Base-by-base conservation (phyloP, 2,797 vertebrate species). In the Gadopsis bispinosus region DNA sequence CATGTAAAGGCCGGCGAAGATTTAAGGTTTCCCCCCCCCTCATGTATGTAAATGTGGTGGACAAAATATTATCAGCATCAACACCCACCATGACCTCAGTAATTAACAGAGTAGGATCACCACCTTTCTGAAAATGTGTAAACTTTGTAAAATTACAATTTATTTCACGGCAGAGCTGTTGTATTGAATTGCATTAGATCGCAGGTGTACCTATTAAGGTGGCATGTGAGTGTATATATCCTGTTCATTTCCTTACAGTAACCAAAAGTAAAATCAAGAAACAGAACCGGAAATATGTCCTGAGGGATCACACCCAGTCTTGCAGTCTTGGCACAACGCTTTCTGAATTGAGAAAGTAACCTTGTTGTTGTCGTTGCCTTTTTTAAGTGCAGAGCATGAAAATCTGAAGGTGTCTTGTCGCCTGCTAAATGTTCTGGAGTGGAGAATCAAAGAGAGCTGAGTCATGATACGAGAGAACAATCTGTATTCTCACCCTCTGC, bases 391-490 rank as follows among this genome's bases (percentile, higher is more conserved):
- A 13, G 16, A 3, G 6, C 12, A 4, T 37, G 20, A 51, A 31
- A 29, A 69, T 12, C 16, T 0, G 0, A 50, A 66, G 35, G 13
- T 45, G 60, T 61, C n/a, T 79, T 73, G 35, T 75, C 31, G 7
- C 8, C 29, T 70, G 50, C 55, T 65, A 68, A 31, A 72, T 19
- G 8, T 43, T 10, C 11, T 50, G 35, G 16, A 14, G 8, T 58
- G 33, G 53, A 63, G 51, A 67, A 55, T 29, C 29, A 61, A 60
- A 50, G 61, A 75, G 41, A 54, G 54, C 68, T 62, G 63, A 75
- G 69, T 71, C 73, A 81, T 70, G 63, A 22, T 29, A 20, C 29
- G 11, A 62, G 37, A 53, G 61, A 76, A 71, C 58, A 43, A 37
- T 54, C 41, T 75, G 64, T 66, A 7, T 26, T 54, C 68, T 77